phyloP scores from a whole-genome alignment of 2,113 vertebrate genomes.

The Lagenorhynchus albirostris region DNA sequence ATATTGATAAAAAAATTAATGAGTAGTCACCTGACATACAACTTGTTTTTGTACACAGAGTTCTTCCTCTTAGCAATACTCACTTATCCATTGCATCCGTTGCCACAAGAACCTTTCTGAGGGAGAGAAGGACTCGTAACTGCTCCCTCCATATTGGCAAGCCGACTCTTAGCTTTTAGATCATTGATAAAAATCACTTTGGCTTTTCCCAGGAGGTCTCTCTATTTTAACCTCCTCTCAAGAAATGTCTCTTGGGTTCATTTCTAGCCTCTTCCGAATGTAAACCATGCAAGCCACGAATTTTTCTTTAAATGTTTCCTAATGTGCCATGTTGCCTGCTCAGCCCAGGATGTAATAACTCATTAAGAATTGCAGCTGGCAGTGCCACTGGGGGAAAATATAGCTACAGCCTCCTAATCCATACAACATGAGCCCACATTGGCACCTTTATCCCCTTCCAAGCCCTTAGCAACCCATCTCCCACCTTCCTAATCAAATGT shows the following conservation, averaged over 20 bases:
- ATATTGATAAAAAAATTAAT: neutral
- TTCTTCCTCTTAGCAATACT: neutral
- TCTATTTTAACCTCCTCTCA: neutral
- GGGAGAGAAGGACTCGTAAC: neutral
- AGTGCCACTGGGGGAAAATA: neutral
- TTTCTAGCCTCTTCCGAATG: conserved; percentile 14
- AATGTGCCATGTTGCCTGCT: neutral
- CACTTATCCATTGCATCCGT: fast-evolving
- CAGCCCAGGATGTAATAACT: neutral
- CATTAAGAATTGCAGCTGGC: conserved; percentile 1
- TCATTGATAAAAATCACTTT: neutral
- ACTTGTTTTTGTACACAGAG: too few relatives aligned
- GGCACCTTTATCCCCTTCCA: neutral
- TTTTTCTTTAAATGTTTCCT: neutral
- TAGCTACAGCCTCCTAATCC: neutral
- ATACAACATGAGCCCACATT: fast-evolving
- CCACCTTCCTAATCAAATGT: neutral
- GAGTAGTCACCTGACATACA: neutral
- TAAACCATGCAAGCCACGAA: neutral
- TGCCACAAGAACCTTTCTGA: neutral
- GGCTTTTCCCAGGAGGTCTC: neutral
- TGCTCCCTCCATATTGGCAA: neutral
- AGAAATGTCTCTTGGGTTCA: neutral
- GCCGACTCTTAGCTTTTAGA: neutral
- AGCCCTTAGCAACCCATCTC: neutral